phyloP scores from a whole-genome alignment of 2,113 vertebrate genomes.

The Megaleporinus macrocephalus region DNA sequence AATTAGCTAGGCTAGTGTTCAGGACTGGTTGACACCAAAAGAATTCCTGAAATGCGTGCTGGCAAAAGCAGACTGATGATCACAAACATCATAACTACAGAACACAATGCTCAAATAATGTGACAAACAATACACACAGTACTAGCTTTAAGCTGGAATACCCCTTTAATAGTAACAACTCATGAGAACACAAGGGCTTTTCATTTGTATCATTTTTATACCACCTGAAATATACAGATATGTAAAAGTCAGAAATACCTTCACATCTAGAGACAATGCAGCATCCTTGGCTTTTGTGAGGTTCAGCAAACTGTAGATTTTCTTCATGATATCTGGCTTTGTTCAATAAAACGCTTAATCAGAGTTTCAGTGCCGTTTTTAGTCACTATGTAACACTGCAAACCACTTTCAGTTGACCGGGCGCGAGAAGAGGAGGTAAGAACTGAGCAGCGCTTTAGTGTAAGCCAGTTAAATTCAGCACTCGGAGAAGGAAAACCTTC shows the following conservation, averaged over 20 bases:
- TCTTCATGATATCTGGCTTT: slow-evolving; percentile 69
- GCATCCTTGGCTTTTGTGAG: slow-evolving; percentile 65
- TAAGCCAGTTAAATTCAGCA: no score
- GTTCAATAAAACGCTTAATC: background rate
- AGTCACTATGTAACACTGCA: background rate
- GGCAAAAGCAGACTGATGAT: no score
- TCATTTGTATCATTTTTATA: background rate
- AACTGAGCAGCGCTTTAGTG: background rate
- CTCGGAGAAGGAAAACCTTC: slow-evolving; percentile 25
- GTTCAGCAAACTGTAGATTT: slow-evolving; percentile 66
- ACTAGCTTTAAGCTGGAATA: no score
- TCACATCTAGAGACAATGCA: slow-evolving; percentile 69
- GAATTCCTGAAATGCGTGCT: no score
- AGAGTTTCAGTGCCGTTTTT: background rate
- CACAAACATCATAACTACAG: no score
- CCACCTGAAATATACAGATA: background rate
- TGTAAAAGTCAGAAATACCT: slow-evolving; percentile 60
- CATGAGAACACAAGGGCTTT: no score
- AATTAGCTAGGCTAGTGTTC: no score
- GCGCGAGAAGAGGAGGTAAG: background rate
- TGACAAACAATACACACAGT: no score
- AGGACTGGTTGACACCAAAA: no score
- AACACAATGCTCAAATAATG: no score
- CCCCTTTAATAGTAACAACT: no score
- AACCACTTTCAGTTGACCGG: background rate